A percentile compares a stretch with the other conserved stretches of the same genome.
These are phyloP conservation scores for Micrasema minimum DNA, from an alignment of 1,140 invertebrate genomes.

Conservation along the genomic window DNA sequence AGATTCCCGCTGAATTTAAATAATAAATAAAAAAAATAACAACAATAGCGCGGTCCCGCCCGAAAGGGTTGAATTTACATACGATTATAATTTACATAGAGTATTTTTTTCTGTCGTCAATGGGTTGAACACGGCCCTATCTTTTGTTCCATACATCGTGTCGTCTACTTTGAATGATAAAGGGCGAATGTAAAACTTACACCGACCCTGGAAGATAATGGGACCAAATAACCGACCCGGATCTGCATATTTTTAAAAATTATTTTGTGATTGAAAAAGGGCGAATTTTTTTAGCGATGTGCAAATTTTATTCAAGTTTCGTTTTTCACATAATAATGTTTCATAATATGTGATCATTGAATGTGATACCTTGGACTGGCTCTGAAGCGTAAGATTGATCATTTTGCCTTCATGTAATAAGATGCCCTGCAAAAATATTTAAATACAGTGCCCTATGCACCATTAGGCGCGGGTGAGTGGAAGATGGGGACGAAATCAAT, in stretches of 20 bases:
- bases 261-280: slow-evolving; percentile 40
- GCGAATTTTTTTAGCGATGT: no score
- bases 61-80: slow-evolving; percentile 53
- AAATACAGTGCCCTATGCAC: no score
- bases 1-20: slow-evolving; percentile 35
- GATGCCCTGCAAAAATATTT: no score
- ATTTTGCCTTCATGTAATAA: no score
- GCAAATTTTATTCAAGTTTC: no score
- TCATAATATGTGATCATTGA: no score
- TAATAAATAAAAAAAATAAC: slow-evolving; percentile 30
- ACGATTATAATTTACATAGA: slow-evolving; percentile 53
- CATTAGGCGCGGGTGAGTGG: no score
- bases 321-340: no score
- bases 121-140: slow-evolving; percentile 23
- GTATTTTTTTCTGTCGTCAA: slow-evolving; percentile 42
- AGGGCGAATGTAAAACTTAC: slow-evolving; percentile 22
- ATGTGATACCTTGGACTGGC: no score
- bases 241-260: slow-evolving; percentile 30
- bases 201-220: background rate
- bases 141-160: slow-evolving; percentile 49
- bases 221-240: background rate
- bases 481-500: no score
- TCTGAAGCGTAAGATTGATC: no score
- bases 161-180: slow-evolving; percentile 52
- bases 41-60: slow-evolving; percentile 7